These are phyloP conservation scores for Oryctolagus cuniculus DNA, from an alignment of 2,113 vertebrate species.

Conservation along the genomic window mOryCun1.1 NC_091449.1:7914501-7915000, in stretches of 20 bases:
- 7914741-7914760: too few relatives aligned
- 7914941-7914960: too few relatives aligned
- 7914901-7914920: not conserved
- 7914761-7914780: conserved; percentile 56
- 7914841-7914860: conserved; percentile 97
- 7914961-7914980: rapidly evolving
- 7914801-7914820: conserved; percentile 95
- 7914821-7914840: conserved; percentile 96
- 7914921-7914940: too few relatives aligned
- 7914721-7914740: too few relatives aligned
- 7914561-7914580: not conserved
- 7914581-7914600: not conserved
- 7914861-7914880: conserved; percentile 95
- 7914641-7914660: not conserved
- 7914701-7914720: not conserved
- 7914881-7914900: conserved; percentile 89
- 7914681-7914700: not conserved
- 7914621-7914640: not conserved
- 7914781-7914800: conserved; percentile 94
- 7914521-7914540: conserved; percentile 41
- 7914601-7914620: not conserved
- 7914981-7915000: not conserved
- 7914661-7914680: not conserved
- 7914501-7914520: not conserved
- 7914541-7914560: not conserved